Conservation (phyloP, 2,888 invertebrate species). For the Eledona agricola region DNA sequence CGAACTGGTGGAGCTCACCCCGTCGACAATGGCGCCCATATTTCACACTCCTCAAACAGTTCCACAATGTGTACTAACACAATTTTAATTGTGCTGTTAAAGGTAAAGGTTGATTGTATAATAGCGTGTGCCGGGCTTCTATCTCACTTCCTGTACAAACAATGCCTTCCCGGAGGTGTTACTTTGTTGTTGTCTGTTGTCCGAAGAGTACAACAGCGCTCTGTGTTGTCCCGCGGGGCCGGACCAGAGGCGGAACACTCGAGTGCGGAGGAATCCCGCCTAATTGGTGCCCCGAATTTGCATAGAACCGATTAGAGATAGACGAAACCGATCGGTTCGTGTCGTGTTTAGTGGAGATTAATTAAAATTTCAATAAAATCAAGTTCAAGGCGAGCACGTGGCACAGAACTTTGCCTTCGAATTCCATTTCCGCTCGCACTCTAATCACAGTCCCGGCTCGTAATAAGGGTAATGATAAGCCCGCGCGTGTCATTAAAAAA, state of each 20-base stretch:
- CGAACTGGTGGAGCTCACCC: constrained; percentile 24
- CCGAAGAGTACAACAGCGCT: too few species aligned
- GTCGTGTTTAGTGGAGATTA: constrained; percentile 10
- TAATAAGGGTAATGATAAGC: constrained; percentile 19
- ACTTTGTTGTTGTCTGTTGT: constrained; percentile 30
- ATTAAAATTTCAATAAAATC: constrained; percentile 16
- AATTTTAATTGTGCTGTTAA: constrained; percentile 46
- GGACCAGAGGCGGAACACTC: constrained; percentile 26
- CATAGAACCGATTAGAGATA: constrained; percentile 13
- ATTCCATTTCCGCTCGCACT: too few species aligned
- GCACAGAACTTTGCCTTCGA: too few species aligned
- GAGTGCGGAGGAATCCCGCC: constrained; percentile 19
- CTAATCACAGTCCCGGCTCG: too few species aligned
- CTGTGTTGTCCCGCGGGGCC: too few species aligned
- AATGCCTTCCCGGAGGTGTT: constrained; percentile 33
- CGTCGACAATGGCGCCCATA: constrained; percentile 45
- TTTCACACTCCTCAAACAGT: too few species aligned
- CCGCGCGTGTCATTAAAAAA: constrained; percentile 37
- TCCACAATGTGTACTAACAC: constrained; percentile 48
- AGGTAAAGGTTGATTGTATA: constrained; percentile 41
- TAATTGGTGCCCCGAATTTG: constrained; percentile 25
- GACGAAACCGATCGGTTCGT: background rate
- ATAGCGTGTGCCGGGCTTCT: constrained; percentile 44
- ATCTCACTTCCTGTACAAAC: constrained; percentile 49
- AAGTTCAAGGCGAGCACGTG: too few species aligned